A percentile compares a stretch with the other conserved stretches of the same genome.
phyloP scores from a whole-genome alignment of 2,113 vertebrate genomes.

The Paracanthobrama guichenoti region DNA sequence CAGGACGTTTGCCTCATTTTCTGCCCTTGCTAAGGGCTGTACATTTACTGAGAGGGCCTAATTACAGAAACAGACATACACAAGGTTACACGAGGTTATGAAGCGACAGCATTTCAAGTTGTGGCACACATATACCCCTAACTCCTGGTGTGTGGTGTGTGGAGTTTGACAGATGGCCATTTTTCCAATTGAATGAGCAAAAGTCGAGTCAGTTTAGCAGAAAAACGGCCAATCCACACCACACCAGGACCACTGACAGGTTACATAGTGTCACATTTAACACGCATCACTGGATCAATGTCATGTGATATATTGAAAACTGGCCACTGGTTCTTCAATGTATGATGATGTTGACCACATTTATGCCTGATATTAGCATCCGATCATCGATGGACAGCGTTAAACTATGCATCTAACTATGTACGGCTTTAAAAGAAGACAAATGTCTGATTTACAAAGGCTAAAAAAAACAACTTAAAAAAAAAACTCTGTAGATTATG shows the following conservation, averaged over 20 bases:
- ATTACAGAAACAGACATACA: background rate
- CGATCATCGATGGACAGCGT: background rate
- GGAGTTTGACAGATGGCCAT: slow-evolving; percentile 47
- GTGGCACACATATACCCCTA: background rate
- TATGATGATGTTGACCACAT: background rate
- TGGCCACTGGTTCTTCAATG: background rate
- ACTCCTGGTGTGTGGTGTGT: background rate
- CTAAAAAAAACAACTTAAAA: too few relatives aligned
- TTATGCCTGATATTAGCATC: background rate
- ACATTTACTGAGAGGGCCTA: background rate
- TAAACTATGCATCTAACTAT: background rate
- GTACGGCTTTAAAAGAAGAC: background rate
- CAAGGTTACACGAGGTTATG: background rate
- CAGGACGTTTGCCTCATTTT: background rate
- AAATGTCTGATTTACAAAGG: background rate
- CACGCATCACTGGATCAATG: background rate
- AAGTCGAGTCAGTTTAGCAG: slow-evolving; percentile 26
- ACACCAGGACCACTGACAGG: slow-evolving; percentile 32
- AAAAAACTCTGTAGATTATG: too few relatives aligned
- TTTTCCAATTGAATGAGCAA: slow-evolving; percentile 48
- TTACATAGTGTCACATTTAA: background rate
- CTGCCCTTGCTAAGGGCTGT: background rate
- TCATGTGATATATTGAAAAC: background rate
- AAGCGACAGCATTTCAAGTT: background rate
- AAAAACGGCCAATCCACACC: background rate